Base-by-base conservation (phyloP, 2,888 invertebrate species). In the Xylocampa areola region DNA sequence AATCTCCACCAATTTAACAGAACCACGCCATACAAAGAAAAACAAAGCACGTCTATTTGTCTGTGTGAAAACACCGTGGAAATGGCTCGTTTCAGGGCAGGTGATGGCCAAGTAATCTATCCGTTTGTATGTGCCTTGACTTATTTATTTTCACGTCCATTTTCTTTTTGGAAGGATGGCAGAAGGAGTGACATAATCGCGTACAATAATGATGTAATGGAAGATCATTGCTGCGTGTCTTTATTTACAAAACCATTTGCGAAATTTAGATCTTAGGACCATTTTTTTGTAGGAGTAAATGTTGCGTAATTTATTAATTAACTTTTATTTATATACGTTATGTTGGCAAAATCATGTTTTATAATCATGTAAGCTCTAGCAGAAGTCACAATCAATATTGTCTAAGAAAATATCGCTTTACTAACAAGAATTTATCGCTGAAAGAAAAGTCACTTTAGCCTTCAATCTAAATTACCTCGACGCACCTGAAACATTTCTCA, bases 141-240 rank as follows among this genome's bases (percentile, higher is more conserved):
- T 64, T 68, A 60, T 68, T 54, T 69, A 68, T 54, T 54, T 68
- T 19, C 3, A 2, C 33, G 32, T 51, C 58, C 29, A 48, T 68
- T 62, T 57, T 68, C 40, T 27, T 48, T 60, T 48, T 13, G 19
- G 30, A 29, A 35, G 19, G 47, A 40, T 48, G 41, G 45, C 23
- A 6, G 7, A 23, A 0, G n/a, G 27, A 6, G 33, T 4, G 2
- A 13, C 0, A 1, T 27, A 19, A 16, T 39, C 33, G 25, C 23
- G 29, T 17, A 6, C 16, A 7, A 16, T 53, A 32, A 43, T 47
- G 63, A 33, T 27, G 33, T 64, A 27, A 41, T 27, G 14, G 6
- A 21, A 33, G 8, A 54, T 32, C 44, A 11, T n/a, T n/a, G n/a
- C n/a, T n/a, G n/a, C n/a, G n/a, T n/a, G n/a, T n/a, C n/a, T n/a